Evolutionary conservation across 2,888 invertebrate species (phyloP).

Genomic region (Lepidochitona cinerea): DNA sequence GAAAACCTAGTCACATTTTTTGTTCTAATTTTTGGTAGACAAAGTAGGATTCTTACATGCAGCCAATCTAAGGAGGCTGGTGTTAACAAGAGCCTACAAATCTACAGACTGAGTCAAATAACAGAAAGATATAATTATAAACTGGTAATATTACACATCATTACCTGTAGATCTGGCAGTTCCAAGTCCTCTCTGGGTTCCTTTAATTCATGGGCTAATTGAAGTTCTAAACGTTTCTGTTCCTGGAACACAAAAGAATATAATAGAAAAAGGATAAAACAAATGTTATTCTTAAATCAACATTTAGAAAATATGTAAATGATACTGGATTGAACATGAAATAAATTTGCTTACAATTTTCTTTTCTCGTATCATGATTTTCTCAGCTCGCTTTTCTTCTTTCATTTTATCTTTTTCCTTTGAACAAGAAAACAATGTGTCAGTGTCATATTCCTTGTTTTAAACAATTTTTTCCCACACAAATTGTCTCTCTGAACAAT

Average conservation of each 20-base stretch:
- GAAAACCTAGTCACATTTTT: too few relatives aligned
- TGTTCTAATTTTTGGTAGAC: too few relatives aligned
- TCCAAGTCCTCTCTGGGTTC: slow-evolving; percentile 95
- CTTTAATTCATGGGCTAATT: slow-evolving; percentile 80
- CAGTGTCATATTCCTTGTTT: not conserved
- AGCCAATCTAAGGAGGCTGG: too few relatives aligned
- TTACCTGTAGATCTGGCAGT: slow-evolving; percentile 75
- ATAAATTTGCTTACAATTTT: slow-evolving; percentile 77
- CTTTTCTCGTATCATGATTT: slow-evolving; percentile 77
- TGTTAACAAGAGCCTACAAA: not conserved
- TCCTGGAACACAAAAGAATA: slow-evolving; percentile 70
- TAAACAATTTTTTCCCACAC: too few relatives aligned
- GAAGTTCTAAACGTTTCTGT: slow-evolving; percentile 78
- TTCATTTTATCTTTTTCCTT: slow-evolving; percentile 78
- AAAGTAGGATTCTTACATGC: too few relatives aligned
- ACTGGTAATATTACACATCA: not conserved
- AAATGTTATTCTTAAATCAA: too few relatives aligned
- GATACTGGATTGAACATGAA: too few relatives aligned
- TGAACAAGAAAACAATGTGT: slow-evolving; percentile 14
- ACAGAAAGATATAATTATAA: not conserved
- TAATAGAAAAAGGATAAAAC: too few relatives aligned
- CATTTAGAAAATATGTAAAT: too few relatives aligned
- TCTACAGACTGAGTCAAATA: not conserved
- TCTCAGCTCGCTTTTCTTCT: slow-evolving; percentile 86
- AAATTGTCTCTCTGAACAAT: too few relatives aligned